Conservation (phyloP, 2,797 vertebrate genomes). For the Cygnus olor region DNA sequence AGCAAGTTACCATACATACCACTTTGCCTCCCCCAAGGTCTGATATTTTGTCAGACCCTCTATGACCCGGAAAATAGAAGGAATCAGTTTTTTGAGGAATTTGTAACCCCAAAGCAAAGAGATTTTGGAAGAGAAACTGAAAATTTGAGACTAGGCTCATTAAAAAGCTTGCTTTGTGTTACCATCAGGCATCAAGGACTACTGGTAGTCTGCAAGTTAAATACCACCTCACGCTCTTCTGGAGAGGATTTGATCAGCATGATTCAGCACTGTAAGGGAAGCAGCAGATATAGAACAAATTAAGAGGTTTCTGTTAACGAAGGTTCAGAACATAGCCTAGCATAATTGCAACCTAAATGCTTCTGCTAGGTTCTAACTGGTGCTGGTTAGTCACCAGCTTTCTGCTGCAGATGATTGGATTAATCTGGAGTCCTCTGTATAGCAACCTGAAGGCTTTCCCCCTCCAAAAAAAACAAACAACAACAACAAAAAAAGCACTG, state of each 20-base stretch:
- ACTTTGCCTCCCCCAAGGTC: not conserved
- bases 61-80: not conserved
- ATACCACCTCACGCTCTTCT: not conserved
- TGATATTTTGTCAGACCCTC: not conserved
- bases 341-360: not conserved
- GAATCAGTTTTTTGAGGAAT: not conserved
- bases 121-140: not conserved
- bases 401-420: conserved; percentile 32
- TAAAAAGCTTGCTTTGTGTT: not conserved
- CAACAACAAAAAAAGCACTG: not conserved
- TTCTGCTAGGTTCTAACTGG: conserved; percentile 31
- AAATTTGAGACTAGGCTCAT: not conserved
- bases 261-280: not conserved
- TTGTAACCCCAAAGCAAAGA: not conserved
- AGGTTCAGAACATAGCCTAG: not conserved
- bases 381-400: conserved; percentile 25
- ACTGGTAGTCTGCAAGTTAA: not conserved
- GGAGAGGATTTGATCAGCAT: not conserved
- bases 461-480: not conserved
- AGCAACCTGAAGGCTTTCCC: not conserved
- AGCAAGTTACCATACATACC: not conserved
- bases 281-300: not conserved
- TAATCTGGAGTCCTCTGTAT: conserved; percentile 13
- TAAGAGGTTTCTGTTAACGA: not conserved
- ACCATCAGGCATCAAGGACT: not conserved